phyloP scores from a whole-genome alignment of 2,113 vertebrate genomes.

The Cynoglossus semilaevis region DNA sequence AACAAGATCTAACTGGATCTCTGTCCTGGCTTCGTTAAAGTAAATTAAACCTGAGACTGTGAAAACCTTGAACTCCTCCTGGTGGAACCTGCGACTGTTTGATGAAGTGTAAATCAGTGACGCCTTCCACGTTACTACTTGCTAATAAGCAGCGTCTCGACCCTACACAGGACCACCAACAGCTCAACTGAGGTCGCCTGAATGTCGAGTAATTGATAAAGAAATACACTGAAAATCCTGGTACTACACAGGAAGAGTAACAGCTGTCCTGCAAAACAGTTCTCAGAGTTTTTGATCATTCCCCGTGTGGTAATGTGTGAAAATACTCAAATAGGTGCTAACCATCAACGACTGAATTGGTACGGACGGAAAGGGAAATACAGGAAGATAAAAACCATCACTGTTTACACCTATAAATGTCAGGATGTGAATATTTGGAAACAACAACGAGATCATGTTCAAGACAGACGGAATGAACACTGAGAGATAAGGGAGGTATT shows the following conservation, averaged over 20 bases:
- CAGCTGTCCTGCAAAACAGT: conserved; percentile 51
- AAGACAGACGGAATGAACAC: conserved; percentile 16
- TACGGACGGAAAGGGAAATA: conserved; percentile 11
- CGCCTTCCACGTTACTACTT: too few relatives aligned
- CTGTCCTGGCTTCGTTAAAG: not conserved
- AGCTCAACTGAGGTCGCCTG: too few relatives aligned
- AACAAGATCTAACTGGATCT: not conserved
- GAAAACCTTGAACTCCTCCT: not conserved
- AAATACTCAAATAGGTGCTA: conserved; percentile 66
- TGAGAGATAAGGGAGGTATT: conserved; percentile 8
- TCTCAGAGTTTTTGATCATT: conserved; percentile 60
- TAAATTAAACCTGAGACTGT: not conserved
- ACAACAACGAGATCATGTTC: conserved; percentile 5
- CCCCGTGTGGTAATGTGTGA: conserved; percentile 46
- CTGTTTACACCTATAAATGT: not conserved
- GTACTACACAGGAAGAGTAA: too few relatives aligned
- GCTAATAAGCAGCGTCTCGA: too few relatives aligned
- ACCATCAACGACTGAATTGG: conserved; percentile 66
- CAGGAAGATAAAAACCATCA: not conserved
- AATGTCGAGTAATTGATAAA: too few relatives aligned
- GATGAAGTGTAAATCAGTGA: conserved; percentile 42
- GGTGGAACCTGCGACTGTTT: conserved; percentile 1
- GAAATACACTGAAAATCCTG: too few relatives aligned
- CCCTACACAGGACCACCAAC: too few relatives aligned
- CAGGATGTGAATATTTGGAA: conserved; percentile 3